Evolutionary conservation across 2,888 invertebrate genomes (phyloP).

Genomic region (Dioctria linearis): DNA sequence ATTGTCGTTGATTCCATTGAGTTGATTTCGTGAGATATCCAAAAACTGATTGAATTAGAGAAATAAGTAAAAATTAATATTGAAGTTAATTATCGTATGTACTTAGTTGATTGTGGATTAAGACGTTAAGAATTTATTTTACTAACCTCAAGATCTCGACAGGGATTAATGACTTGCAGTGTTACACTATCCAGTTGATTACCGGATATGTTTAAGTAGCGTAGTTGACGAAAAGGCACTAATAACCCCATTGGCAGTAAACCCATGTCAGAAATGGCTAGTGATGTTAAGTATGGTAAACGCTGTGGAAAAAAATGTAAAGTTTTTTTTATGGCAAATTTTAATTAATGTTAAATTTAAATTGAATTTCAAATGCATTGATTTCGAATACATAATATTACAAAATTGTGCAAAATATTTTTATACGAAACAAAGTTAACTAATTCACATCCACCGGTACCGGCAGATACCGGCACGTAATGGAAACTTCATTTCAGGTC

Average conservation of each 20-base stretch:
- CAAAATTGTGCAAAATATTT: too few species aligned
- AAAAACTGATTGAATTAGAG: constrained; percentile 71
- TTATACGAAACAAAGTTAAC: too few species aligned
- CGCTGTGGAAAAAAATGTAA: constrained; percentile 61
- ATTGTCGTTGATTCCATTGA: constrained; percentile 74
- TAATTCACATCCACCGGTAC: too few species aligned
- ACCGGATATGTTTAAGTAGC: constrained; percentile 80
- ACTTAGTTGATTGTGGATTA: neutral
- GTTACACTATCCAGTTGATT: constrained; percentile 76
- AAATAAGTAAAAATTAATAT: neutral
- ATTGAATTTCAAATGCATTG: too few species aligned
- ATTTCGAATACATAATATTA: constrained; percentile 55
- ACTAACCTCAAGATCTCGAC: constrained; percentile 69
- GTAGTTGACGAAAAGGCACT: constrained; percentile 72
- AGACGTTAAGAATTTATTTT: neutral
- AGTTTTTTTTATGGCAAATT: too few species aligned
- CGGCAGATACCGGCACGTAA: too few species aligned
- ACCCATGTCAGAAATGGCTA: constrained; percentile 71
- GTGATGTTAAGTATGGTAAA: constrained; percentile 68
- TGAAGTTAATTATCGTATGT: neutral
- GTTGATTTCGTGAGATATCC: constrained; percentile 82
- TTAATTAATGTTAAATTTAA: too few species aligned
- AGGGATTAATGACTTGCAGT: constrained; percentile 70
- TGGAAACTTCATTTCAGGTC: too few species aligned
- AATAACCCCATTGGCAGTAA: constrained; percentile 69